Base-by-base conservation (phyloP, 2,113 vertebrate genomes). In the Mohoua ochrocephala region DNA sequence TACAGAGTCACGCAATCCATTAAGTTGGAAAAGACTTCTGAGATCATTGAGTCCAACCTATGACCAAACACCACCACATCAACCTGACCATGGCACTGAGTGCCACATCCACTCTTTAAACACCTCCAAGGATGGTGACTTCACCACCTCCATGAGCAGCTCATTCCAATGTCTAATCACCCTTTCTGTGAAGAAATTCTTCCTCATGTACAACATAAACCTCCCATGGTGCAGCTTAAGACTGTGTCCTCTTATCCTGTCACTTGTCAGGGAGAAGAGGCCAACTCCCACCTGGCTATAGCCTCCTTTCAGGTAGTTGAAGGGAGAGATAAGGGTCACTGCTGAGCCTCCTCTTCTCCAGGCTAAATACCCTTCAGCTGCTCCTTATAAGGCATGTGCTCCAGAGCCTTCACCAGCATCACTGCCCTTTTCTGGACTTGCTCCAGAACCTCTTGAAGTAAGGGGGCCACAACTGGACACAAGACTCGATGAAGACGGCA, bases 241-340 rank as follows among this genome's bases (percentile, higher is more conserved):
- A 15, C 16, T 41, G 6, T 18, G 20, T 35, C 30, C 17, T 53
- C n/a, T 53, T 39, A 26, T 33, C 17, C 17, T 76, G 23, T 50
- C 15, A 7, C 22, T 44, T 11, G 17, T 8, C 59, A 28, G 41
- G 70, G 70, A 68, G 39, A 68, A 47, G n/a, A 33, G 18, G 22
- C 4, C 0, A 2, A 60, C 27, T 11, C 41, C 10, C 11, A 23
- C 28, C 13, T 0, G 1, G 11, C 28, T 60, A 5, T 9, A 52
- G 26, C 17, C 69, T 68, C n/a, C 9, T 75, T 76, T n/a, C 2
- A 8, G 19, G 21, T 10, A 33, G 4, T 5, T 47, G n/a, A 19
- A 41, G 60, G 39, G 30, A 45, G 17, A 8, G 9, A n/a, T 35
- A 16, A 75, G 10, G 8, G 30, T 41, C 57, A 31, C 49, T 42